A percentile compares a stretch with the other conserved stretches of the same genome.
Conservation (phyloP, 2,888 invertebrate species). For the Plutella xylostella region DNA sequence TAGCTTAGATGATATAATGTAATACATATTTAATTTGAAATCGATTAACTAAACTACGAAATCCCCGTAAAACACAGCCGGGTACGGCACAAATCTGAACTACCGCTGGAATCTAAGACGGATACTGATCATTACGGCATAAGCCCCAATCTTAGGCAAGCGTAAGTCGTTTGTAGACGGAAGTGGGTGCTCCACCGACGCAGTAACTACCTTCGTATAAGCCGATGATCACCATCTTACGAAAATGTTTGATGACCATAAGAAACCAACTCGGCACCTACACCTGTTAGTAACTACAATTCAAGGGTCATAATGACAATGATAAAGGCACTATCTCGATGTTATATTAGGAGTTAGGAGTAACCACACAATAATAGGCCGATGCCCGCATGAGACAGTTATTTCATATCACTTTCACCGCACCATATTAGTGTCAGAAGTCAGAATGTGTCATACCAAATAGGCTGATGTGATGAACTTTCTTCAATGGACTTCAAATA, state of each 20-base stretch:
- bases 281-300: no score
- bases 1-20: no score
- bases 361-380: constrained; percentile 20
- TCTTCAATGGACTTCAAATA: neutral
- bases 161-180: constrained; percentile 1
- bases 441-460: constrained; percentile 4
- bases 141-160: constrained; percentile 10
- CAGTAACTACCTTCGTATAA: neutral
- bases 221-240: neutral
- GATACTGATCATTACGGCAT: constrained; percentile 11
- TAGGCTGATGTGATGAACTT: neutral
- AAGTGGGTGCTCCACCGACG: neutral
- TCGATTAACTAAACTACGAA: no score
- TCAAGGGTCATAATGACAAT: no score
- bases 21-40: no score
- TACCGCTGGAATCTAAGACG: constrained; percentile 8
- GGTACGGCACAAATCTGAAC: constrained; percentile 1
- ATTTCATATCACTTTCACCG: constrained; percentile 27
- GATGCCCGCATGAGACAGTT: constrained; percentile 18
- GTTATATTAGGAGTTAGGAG: no score
- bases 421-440: constrained; percentile 20
- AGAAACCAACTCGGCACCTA: no score
- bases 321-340: no score
- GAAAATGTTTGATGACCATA: neutral
- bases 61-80: constrained; percentile 2